phyloP scores from a whole-genome alignment of 2,797 vertebrate genomes.

The Tokudaia tokunoshimensis region DNA sequence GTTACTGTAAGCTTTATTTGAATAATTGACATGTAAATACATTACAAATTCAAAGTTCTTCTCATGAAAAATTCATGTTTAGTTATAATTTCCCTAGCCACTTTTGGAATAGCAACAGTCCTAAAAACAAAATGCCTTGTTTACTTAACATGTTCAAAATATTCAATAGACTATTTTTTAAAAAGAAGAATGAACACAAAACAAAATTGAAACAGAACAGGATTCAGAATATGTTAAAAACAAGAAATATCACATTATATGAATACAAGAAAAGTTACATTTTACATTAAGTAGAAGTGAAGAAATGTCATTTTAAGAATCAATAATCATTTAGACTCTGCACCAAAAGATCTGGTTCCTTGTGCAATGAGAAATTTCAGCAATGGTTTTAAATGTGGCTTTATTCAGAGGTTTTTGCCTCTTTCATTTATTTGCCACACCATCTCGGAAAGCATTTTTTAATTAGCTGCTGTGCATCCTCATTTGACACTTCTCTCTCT shows the following conservation, averaged over 20 bases:
- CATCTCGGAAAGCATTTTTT: background rate
- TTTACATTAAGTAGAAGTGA: background rate
- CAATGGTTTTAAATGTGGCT: conserved; percentile 8
- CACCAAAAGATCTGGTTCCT: background rate
- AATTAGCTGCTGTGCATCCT: background rate
- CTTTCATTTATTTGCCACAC: background rate
- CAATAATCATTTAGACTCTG: background rate
- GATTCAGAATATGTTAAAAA: conserved; percentile 43
- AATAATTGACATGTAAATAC: conserved; percentile 37
- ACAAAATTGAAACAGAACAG: conserved; percentile 23
- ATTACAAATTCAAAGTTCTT: conserved; percentile 18
- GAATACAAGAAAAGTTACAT: background rate
- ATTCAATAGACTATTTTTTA: conserved; percentile 39
- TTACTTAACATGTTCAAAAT: conserved; percentile 63
- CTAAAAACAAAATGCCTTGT: conserved; percentile 33
- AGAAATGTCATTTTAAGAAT: conserved; percentile 17
- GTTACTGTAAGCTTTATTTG: conserved; percentile 31
- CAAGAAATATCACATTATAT: background rate
- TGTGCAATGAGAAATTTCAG: background rate
- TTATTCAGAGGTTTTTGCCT: conserved; percentile 35
- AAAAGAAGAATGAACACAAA: conserved; percentile 55
- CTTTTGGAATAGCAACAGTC: conserved; percentile 31
- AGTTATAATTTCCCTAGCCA: conserved; percentile 9
- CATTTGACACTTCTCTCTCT: background rate
- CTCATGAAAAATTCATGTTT: conserved; percentile 19